A percentile compares a stretch with the other conserved stretches of the same genome.
Evolutionary conservation across 2,888 invertebrate genomes (phyloP).

Genomic region (Tolmerus cingulatus): DNA sequence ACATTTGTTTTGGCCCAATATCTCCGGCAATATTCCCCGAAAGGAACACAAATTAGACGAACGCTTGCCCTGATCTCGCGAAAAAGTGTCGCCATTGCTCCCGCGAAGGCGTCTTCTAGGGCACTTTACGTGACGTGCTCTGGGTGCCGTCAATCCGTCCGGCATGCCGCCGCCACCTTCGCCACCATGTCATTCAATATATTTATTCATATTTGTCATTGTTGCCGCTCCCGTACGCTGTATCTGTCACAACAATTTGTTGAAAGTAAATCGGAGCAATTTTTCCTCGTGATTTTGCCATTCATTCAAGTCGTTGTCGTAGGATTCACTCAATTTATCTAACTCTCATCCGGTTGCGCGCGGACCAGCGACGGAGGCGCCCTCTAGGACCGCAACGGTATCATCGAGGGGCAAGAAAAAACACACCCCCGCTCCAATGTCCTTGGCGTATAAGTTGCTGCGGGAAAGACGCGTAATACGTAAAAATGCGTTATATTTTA

Average conservation of each 20-base stretch:
- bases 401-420: conserved; percentile 7
- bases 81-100: not conserved
- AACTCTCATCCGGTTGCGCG: conserved; percentile 40
- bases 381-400: not conserved
- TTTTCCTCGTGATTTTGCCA: conserved; percentile 44
- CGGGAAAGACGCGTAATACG: not conserved
- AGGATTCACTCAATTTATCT: conserved; percentile 44
- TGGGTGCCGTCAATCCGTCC: not conserved
- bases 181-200: conserved; percentile 19
- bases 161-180: not conserved
- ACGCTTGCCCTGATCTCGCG: not conserved
- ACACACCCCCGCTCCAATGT: not conserved
- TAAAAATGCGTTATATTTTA: not conserved
- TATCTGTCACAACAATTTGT: conserved; percentile 46
- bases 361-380: not conserved
- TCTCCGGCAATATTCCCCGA: not conserved
- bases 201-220: conserved; percentile 41
- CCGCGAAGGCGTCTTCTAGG: not conserved
- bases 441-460: not conserved
- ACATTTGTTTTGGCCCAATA: not conserved
- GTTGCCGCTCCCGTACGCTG: conserved; percentile 15
- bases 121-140: not conserved
- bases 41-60: not conserved
- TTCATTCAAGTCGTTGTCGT: conserved; percentile 44
- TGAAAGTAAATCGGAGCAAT: conserved; percentile 46